Percentiles rank a stretch among this genome's conserved stretches.
These are phyloP conservation scores for Ormyrus labotus DNA, from an alignment of 2,888 invertebrate genomes.

Conservation along the genomic window DNA sequence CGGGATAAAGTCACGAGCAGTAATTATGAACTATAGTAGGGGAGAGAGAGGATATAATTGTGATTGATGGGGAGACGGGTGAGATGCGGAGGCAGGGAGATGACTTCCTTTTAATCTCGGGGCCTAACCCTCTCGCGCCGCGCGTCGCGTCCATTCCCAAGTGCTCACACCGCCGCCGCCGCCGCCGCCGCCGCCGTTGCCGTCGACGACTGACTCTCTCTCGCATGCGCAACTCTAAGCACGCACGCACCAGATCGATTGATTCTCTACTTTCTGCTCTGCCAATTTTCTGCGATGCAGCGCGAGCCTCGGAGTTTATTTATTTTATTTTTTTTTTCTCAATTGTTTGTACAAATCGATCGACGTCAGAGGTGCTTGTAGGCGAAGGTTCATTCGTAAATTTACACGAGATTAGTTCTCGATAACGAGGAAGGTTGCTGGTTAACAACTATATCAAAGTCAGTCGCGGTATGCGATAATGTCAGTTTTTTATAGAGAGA, in stretches of 20 bases:
- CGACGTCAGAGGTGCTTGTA: no score
- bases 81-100: conserved; percentile 66
- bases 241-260: conserved; percentile 25
- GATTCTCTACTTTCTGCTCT: conserved; percentile 10
- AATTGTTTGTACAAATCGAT: no score
- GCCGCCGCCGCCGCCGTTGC: no score
- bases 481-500: no score
- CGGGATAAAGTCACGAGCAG: conserved; percentile 72
- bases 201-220: conserved; percentile 58
- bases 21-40: conserved; percentile 74
- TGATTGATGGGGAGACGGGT: conserved; percentile 74
- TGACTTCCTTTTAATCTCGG: conserved; percentile 76
- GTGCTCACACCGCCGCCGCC: conserved; percentile 23
- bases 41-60: conserved; percentile 72
- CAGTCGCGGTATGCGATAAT: no score
- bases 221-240: not conserved
- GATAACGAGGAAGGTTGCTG: no score
- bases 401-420: no score
- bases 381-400: no score
- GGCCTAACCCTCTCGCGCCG: conserved; percentile 72
- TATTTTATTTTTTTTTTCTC: no score
- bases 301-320: no score
- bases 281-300: not conserved
- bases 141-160: conserved; percentile 61
- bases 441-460: no score